These are phyloP conservation scores for Peromyscus californicus DNA, from an alignment of 2,113 vertebrate species.

Conservation along the genomic window DNA sequence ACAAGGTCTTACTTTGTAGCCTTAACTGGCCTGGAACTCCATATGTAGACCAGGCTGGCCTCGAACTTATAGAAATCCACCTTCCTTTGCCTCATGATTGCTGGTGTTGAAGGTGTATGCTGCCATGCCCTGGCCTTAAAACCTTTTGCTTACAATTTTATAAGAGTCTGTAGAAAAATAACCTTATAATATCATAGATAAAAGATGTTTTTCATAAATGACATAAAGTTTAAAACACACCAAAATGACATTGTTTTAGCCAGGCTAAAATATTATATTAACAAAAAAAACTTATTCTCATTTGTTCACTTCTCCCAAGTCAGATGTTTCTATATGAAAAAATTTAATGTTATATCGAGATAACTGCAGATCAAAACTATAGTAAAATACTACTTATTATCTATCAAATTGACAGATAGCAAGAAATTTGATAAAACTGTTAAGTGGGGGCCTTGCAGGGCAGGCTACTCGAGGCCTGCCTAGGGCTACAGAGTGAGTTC, in stretches of 20 bases:
- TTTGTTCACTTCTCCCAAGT: neutral
- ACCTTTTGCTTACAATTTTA: conserved; percentile 8
- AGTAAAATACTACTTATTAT: conserved; percentile 27
- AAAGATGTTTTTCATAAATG: conserved; percentile 6
- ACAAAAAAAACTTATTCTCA: neutral
- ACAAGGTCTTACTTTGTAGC: neutral
- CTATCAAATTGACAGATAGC: neutral
- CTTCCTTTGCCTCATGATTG: neutral
- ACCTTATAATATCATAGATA: conserved; percentile 23
- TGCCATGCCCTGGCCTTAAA: neutral
- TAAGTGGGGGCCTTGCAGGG: neutral
- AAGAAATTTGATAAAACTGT: neutral
- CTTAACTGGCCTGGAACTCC: neutral
- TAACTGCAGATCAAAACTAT: neutral
- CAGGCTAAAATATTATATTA: neutral
- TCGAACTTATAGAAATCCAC: neutral
- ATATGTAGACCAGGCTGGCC: too few relatives aligned
- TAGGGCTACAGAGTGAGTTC: neutral
- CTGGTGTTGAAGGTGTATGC: neutral
- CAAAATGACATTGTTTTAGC: neutral
- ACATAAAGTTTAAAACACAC: neutral
- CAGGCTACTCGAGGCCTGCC: neutral
- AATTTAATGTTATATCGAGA: neutral
- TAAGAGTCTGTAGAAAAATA: neutral
- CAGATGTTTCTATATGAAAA: neutral